phyloP scores from a whole-genome alignment of 2,113 vertebrate species.

The Xenus cinereus region DNA sequence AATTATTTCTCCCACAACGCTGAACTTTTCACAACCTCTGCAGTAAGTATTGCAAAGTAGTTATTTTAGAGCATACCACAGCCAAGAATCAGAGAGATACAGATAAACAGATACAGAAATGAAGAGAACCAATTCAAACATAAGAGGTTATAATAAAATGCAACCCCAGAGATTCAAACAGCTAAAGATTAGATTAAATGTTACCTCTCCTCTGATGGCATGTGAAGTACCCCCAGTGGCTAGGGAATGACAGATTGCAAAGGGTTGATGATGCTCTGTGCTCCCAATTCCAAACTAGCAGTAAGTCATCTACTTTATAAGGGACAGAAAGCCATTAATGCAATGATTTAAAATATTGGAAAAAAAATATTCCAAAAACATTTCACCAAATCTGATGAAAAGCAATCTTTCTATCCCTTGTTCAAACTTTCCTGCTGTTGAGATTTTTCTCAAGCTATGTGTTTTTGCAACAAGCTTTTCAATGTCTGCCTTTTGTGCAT shows the following conservation, averaged over 20 bases:
- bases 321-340: not conserved
- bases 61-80: not conserved
- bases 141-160: not conserved
- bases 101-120: not conserved
- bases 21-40: not conserved
- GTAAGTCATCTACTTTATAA: not conserved
- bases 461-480: not conserved
- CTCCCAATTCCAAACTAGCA: not conserved
- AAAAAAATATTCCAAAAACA: not conserved
- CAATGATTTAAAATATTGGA: not conserved
- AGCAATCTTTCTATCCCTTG: not conserved
- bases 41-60: not conserved
- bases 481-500: not conserved
- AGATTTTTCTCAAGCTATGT: not conserved
- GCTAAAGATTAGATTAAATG: not conserved
- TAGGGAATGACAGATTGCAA: not conserved
- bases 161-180: not conserved
- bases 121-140: not conserved
- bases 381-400: not conserved
- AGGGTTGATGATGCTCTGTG: not conserved
- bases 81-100: not conserved
- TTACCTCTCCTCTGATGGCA: not conserved
- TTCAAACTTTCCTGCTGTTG: not conserved
- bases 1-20: not conserved
- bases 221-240: not conserved